Evolutionary conservation across 1,140 invertebrate genomes (phyloP).

Genomic region (Bombus turneri): DNA sequence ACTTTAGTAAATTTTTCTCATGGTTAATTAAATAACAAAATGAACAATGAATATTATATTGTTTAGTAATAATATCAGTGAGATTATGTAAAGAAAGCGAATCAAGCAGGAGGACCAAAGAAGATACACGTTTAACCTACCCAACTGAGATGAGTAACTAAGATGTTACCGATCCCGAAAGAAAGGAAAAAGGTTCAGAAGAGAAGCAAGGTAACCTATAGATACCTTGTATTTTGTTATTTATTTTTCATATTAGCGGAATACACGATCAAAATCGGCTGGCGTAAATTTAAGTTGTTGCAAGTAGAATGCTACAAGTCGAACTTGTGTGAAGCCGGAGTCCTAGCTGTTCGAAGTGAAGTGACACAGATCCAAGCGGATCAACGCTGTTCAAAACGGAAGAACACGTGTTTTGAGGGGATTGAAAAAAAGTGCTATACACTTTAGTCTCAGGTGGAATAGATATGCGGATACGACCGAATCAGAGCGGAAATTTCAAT

Average conservation of each 20-base stretch:
- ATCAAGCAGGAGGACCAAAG: background rate
- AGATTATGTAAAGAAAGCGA: background rate
- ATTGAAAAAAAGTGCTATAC: background rate
- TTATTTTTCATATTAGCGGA: too few relatives aligned
- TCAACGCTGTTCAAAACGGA: background rate
- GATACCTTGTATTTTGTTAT: background rate
- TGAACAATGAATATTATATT: background rate
- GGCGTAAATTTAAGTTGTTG: conserved; percentile 2
- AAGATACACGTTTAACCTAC: background rate
- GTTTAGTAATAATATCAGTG: background rate
- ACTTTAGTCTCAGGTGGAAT: background rate
- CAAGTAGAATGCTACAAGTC: background rate
- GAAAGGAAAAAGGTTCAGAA: conserved; percentile 40
- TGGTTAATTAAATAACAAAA: background rate
- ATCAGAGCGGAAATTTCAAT: background rate
- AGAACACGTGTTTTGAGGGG: background rate
- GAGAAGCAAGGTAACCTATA: too few relatives aligned
- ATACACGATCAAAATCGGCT: background rate
- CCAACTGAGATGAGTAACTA: conserved; percentile 34
- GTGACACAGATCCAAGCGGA: background rate
- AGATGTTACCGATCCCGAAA: conserved; percentile 41
- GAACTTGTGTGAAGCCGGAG: background rate
- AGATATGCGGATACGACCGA: background rate
- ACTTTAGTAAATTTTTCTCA: background rate
- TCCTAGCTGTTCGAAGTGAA: background rate